Evolutionary conservation across 2,888 invertebrate species (phyloP).

Genomic region (Serripes groenlandicus): DNA sequence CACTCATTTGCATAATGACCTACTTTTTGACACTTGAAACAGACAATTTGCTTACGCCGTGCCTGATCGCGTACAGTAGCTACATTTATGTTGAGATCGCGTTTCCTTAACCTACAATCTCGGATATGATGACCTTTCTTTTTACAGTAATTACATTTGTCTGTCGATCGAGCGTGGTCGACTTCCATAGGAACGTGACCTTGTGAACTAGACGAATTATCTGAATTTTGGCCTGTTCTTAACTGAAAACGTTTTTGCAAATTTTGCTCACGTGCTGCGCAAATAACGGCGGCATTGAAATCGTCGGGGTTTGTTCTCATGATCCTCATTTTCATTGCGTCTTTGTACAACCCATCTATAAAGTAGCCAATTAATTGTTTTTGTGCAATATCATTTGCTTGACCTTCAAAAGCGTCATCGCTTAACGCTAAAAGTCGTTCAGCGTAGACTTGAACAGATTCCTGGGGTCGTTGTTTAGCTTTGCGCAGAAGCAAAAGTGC

Average conservation of each 20-base stretch:
- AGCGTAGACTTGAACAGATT: conserved; percentile 41
- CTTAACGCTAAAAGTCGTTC: conserved; percentile 28
- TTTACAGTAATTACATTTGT: conserved; percentile 9
- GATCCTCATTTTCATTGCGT: conserved; percentile 41
- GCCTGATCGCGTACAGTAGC: too few relatives aligned
- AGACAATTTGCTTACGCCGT: background rate
- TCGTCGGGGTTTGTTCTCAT: conserved; percentile 33
- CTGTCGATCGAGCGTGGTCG: background rate
- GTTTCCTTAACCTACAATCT: background rate
- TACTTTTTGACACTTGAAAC: conserved; percentile 13
- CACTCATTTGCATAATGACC: conserved; percentile 30
- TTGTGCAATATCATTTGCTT: conserved; percentile 4
- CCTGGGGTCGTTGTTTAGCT: conserved; percentile 24
- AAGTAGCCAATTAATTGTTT: conserved; percentile 33
- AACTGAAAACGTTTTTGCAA: conserved; percentile 39
- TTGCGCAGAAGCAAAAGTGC: conserved; percentile 39
- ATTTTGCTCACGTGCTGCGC: conserved; percentile 35
- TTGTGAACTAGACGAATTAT: background rate
- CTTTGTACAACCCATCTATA: conserved; percentile 33
- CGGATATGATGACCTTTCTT: background rate
- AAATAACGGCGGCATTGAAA: conserved; percentile 14
- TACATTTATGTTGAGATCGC: background rate
- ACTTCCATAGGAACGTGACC: conserved; percentile 41
- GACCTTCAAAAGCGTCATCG: conserved; percentile 45
- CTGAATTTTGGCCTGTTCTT: conserved; percentile 23